Conservation (phyloP, 2,888 invertebrate genomes). For the Noctua janthina region DNA sequence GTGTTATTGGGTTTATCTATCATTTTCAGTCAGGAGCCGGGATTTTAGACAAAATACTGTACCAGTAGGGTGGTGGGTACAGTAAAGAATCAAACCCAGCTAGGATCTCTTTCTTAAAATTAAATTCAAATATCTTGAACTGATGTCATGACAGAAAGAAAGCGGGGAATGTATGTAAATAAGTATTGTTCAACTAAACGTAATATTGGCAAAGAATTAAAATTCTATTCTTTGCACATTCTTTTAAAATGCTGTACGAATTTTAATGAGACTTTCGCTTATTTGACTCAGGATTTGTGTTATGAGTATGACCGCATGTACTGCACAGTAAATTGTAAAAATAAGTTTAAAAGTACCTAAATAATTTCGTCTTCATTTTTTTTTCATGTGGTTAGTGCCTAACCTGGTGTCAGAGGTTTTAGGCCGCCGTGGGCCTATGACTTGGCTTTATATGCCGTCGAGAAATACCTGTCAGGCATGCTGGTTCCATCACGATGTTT, state of each 20-base stretch:
- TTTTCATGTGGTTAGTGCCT: no score
- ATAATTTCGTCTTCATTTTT: neutral
- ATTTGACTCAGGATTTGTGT: constrained; percentile 17
- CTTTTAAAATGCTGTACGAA: constrained; percentile 58
- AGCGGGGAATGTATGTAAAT: constrained; percentile 46
- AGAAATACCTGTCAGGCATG: no score
- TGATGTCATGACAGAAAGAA: constrained; percentile 41
- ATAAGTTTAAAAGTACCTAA: neutral
- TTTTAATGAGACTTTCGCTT: constrained; percentile 59
- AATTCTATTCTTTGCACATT: constrained; percentile 60
- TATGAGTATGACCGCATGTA: constrained; percentile 20
- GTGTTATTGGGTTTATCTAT: neutral
- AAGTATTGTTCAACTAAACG: constrained; percentile 26
- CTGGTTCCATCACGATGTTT: no score
- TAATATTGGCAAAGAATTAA: constrained; percentile 52
- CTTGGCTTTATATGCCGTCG: no score
- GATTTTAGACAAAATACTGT: neutral
- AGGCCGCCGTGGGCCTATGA: no score
- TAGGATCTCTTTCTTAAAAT: neutral
- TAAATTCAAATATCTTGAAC: neutral
- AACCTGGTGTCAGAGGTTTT: no score
- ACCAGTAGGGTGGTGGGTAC: neutral
- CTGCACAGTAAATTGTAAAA: neutral
- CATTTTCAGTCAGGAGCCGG: neutral
- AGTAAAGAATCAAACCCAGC: neutral